These are phyloP conservation scores for Amphiprion ocellaris DNA, from an alignment of 2,113 vertebrate species.

Conservation along the genomic window DNA sequence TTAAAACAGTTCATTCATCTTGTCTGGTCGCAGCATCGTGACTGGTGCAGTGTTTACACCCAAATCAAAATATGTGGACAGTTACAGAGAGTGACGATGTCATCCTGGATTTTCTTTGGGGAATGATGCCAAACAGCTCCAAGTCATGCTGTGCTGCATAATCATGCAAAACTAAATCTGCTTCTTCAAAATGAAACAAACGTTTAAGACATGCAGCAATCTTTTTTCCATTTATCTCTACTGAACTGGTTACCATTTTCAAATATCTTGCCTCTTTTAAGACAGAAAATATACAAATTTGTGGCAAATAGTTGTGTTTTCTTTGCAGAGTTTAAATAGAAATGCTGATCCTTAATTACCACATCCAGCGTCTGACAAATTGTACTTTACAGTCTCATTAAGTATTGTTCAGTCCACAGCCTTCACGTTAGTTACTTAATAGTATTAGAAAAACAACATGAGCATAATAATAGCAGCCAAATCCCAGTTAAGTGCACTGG, in stretches of 20 bases:
- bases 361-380: too few species aligned
- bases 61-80: constrained; percentile 24
- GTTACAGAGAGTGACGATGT: constrained; percentile 12
- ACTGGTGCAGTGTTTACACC: neutral
- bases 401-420: neutral
- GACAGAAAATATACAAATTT: too few species aligned
- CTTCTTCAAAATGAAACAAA: neutral
- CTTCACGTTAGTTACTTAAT: neutral
- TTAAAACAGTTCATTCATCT: neutral
- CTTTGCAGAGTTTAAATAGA: too few species aligned
- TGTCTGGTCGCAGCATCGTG: neutral
- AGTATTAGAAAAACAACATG: too few species aligned
- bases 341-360: too few species aligned
- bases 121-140: constrained; percentile 36
- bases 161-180: constrained; percentile 16
- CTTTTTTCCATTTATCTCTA: neutral
- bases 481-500: too few species aligned
- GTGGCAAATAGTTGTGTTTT: too few species aligned
- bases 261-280: too few species aligned
- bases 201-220: neutral
- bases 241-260: neutral
- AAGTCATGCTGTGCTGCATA: constrained; percentile 4
- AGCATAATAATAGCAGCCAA: neutral
- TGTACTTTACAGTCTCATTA: too few species aligned
- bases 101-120: constrained; percentile 9